A percentile compares a stretch with the other conserved stretches of the same genome.
These are phyloP conservation scores for Lota lota DNA, from an alignment of 2,113 vertebrate species.

Conservation along the genomic window DNA sequence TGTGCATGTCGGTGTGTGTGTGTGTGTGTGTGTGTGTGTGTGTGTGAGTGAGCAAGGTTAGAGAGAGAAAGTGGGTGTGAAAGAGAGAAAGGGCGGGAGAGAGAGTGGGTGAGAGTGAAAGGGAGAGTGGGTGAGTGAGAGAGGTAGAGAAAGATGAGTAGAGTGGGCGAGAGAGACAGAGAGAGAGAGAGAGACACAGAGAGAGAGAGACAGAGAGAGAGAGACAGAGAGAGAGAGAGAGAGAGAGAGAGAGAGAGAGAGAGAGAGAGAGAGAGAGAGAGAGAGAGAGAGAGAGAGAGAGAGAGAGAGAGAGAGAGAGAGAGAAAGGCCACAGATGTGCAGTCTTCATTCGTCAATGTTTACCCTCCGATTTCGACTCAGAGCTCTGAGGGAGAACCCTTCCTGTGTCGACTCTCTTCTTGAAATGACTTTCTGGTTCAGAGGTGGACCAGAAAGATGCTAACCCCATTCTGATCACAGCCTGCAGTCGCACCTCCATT, in stretches of 20 bases:
- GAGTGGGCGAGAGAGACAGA: background rate
- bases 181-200: background rate
- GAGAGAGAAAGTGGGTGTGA: background rate
- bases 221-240: background rate
- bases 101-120: background rate
- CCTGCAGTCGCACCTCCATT: no score
- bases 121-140: background rate
- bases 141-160: background rate
- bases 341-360: no score
- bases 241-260: background rate
- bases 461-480: no score
- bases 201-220: background rate
- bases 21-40: background rate
- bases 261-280: background rate
- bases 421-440: no score
- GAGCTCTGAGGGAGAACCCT: no score
- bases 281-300: no score
- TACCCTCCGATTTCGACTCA: no score
- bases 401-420: no score
- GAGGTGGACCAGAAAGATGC: no score
- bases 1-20: background rate
- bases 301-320: background rate
- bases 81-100: background rate
- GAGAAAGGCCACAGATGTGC: no score
- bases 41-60: background rate